Evolutionary conservation across 2,113 vertebrate species (phyloP).

Genomic region (Rhineura floridana): DNA sequence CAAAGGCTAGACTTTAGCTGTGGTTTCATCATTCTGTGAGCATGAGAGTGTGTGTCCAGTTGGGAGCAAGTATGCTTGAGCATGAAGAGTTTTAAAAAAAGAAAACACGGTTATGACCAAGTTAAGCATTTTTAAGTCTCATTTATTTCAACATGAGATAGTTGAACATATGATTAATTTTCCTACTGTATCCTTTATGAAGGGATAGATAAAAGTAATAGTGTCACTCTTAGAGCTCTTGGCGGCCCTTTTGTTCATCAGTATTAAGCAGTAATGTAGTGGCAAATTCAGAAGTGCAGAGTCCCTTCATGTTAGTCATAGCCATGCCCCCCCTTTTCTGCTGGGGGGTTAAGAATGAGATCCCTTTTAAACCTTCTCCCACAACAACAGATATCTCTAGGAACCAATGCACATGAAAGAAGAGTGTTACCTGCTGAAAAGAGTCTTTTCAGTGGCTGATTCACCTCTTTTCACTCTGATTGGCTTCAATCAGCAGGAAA

Average conservation of each 20-base stretch:
- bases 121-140: background rate
- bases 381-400: too few relatives aligned
- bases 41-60: background rate
- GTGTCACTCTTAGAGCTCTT: background rate
- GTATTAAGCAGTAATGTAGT: too few relatives aligned
- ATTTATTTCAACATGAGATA: background rate
- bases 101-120: background rate
- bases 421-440: too few relatives aligned
- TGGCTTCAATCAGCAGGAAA: too few relatives aligned
- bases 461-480: too few relatives aligned
- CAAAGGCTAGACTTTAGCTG: background rate
- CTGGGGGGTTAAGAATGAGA: too few relatives aligned
- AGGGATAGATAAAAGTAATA: background rate
- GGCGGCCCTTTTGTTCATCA: background rate
- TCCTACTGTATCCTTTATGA: background rate
- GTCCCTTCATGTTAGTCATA: too few relatives aligned
- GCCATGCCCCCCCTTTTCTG: too few relatives aligned
- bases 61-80: background rate
- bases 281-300: too few relatives aligned
- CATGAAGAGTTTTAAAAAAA: background rate
- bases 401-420: too few relatives aligned
- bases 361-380: too few relatives aligned
- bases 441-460: too few relatives aligned
- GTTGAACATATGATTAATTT: background rate
- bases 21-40: background rate